Evolutionary conservation across 1,140 invertebrate genomes (phyloP).

Genomic region (Drosophila pruinosa): DNA sequence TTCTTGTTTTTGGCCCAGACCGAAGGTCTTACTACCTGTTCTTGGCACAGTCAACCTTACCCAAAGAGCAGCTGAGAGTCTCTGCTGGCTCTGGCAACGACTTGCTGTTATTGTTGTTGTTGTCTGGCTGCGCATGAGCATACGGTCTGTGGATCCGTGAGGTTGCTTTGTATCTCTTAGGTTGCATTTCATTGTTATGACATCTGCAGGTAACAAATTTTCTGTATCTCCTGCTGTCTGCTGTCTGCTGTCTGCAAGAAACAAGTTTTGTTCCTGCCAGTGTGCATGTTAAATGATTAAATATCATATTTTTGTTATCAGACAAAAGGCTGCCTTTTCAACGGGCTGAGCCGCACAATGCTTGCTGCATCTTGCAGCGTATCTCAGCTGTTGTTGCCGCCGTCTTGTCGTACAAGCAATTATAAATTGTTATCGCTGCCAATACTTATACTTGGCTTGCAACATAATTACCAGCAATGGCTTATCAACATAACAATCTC

Average conservation of each 20-base stretch:
- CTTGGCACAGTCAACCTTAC: slow-evolving; percentile 53
- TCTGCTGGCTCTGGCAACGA: slow-evolving; percentile 6
- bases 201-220: slow-evolving; percentile 79
- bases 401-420: slow-evolving; percentile 74
- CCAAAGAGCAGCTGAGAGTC: slow-evolving; percentile 53
- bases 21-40: slow-evolving; percentile 77
- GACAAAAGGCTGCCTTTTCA: slow-evolving; percentile 53
- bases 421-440: slow-evolving; percentile 71
- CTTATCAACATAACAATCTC: slow-evolving; percentile 58
- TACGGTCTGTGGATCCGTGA: slow-evolving; percentile 24
- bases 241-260: slow-evolving; percentile 22
- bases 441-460: slow-evolving; percentile 42
- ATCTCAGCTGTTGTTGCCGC: slow-evolving; percentile 50
- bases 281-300: slow-evolving; percentile 73
- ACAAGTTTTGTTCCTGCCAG: slow-evolving; percentile 59
- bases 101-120: slow-evolving; percentile 24
- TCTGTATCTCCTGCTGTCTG: slow-evolving; percentile 29
- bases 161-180: slow-evolving; percentile 65
- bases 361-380: neutral
- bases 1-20: slow-evolving; percentile 52
- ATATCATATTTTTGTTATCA: slow-evolving; percentile 81
- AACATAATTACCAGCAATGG: slow-evolving; percentile 65
- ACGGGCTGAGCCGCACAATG: slow-evolving; percentile 11
- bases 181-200: slow-evolving; percentile 81
- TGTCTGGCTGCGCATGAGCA: slow-evolving; percentile 67